Evolutionary conservation across 2,888 invertebrate genomes (phyloP), one percentile per base, ranked within the genome.

Genomic region (Caenorhabditis sp.): DNA sequence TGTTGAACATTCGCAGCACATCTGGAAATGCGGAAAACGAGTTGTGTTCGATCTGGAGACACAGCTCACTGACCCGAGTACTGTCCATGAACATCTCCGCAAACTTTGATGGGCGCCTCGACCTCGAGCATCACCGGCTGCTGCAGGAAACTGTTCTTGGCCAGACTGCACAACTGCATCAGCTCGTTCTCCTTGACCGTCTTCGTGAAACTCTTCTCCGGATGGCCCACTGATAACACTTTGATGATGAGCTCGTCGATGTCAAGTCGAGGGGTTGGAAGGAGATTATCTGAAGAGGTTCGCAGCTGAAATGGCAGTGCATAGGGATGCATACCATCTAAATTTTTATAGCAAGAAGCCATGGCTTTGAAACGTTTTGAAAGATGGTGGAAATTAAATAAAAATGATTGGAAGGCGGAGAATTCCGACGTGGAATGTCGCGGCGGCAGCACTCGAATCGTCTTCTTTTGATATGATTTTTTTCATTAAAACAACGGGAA

Each of bases 71-170:
- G 6, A 87, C 87, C 86, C 40, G 83, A 82, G 55, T 84, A 88
- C 71, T 89, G 89, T 56, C 89, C 89, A 74, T 89, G 89, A 9
- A 81, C 86, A 65, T 89, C 89, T 35, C 89, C 89, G 60, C 89
- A 89, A 24, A 89, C 79, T 61, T 86, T 83, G 18, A 89, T 81
- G 20, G 89, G 88, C 24, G 88, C 85, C 20, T 84, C 83, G 1
- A 88, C 74, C 61, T 89, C 89, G 1, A 89, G 20, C 37, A 87
- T 67, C 51, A 74, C 68, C n/a, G 84, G 60, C 53, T 88, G 88
- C 20, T 80, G 71, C 60, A 86, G 35, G 53, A 88, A 88, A 20
- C 84, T 70, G 6, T 80, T 78, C 74, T 77, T 76, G 3, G 85
- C 85, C 6, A 83, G 26, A 11, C 55, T n/a, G 69, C 87, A 87